Evolutionary conservation across 2,113 vertebrate species (phyloP).

Genomic region (Tachycineta bicolor): DNA sequence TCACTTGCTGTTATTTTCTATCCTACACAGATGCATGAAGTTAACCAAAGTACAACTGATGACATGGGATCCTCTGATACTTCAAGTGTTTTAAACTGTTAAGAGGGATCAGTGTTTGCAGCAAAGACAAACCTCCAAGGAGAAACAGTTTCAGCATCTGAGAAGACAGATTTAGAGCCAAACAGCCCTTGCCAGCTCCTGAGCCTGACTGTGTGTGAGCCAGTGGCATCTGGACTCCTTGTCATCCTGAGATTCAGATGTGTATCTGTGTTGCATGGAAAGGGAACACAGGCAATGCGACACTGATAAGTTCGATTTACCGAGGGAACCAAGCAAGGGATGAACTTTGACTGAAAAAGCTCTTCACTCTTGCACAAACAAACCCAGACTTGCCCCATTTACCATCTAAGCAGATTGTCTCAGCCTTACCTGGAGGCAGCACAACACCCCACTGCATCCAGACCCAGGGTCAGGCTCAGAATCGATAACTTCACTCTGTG

Average conservation of each 20-base stretch:
- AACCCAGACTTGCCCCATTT: background rate
- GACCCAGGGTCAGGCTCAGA: background rate
- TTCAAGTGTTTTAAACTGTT: background rate
- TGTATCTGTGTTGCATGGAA: background rate
- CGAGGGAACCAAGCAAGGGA: background rate
- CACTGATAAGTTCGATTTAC: background rate
- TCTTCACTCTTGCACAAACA: background rate
- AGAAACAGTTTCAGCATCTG: background rate
- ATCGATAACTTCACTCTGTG: background rate
- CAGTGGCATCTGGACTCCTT: background rate
- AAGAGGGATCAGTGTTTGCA: background rate
- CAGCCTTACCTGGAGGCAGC: background rate
- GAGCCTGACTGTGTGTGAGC: background rate
- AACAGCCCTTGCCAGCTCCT: background rate
- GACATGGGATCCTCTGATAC: background rate
- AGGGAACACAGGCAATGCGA: background rate
- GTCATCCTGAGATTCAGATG: background rate
- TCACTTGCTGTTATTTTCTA: background rate
- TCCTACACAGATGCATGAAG: background rate
- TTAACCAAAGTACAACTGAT: background rate
- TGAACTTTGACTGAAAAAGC: background rate
- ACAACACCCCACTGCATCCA: accelerated
- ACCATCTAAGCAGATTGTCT: background rate
- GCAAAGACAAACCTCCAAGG: background rate
- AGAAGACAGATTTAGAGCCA: background rate